Conservation (phyloP, 2,113 vertebrate genomes). For the Panurus biarmicus region DNA sequence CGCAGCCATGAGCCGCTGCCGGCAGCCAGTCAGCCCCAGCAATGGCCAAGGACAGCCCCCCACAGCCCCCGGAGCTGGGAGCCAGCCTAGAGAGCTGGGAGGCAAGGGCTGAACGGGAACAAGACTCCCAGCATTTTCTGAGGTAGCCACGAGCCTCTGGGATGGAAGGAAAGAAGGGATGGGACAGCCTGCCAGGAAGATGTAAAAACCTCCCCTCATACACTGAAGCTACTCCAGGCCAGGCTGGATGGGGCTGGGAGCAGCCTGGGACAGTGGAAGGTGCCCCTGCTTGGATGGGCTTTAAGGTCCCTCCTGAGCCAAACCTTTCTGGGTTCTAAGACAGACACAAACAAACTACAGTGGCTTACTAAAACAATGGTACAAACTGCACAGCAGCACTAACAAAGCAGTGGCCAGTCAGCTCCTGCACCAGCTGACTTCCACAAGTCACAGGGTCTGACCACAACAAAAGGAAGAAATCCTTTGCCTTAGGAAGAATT, state of each 20-base stretch:
- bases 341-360: background rate
- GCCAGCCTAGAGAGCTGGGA: background rate
- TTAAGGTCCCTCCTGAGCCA: background rate
- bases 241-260: background rate
- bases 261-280: background rate
- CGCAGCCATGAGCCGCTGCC: background rate
- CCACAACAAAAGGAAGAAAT: background rate
- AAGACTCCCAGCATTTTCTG: background rate
- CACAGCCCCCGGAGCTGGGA: background rate
- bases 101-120: rapidly evolving
- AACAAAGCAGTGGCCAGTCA: background rate
- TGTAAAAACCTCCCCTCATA: background rate
- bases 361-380: background rate
- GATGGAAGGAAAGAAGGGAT: background rate
- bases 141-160: background rate
- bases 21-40: background rate
- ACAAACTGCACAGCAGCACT: background rate
- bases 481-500: background rate
- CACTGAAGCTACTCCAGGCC: background rate
- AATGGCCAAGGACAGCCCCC: background rate
- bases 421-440: background rate
- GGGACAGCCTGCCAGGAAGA: background rate
- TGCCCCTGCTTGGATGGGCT: background rate
- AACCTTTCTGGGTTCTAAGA: background rate
- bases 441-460: background rate